Evolutionary conservation across 1,140 invertebrate species (phyloP).

Genomic region (Dinothrombium tinctorium): DNA sequence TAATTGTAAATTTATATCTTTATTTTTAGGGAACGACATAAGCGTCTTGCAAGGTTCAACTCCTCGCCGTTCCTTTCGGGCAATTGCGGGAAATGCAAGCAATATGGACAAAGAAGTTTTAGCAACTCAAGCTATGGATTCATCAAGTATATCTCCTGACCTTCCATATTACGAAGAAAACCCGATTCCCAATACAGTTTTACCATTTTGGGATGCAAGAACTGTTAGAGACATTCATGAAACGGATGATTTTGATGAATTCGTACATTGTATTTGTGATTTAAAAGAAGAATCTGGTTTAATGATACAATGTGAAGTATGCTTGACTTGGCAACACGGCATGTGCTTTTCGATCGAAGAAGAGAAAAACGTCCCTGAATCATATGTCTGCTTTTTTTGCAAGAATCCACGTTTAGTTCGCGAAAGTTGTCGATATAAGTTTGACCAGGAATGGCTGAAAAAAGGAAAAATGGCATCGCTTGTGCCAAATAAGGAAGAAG

Average conservation of each 20-base stretch:
- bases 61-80: too few relatives aligned
- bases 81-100: too few relatives aligned
- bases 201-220: slow-evolving; percentile 9
- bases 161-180: neutral
- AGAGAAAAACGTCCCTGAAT: slow-evolving; percentile 58
- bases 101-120: too few relatives aligned
- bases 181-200: slow-evolving; percentile 2
- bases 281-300: slow-evolving; percentile 66
- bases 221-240: slow-evolving; percentile 8
- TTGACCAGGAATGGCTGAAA: slow-evolving; percentile 66
- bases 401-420: slow-evolving; percentile 39
- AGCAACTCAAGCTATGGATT: too few relatives aligned
- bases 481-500: neutral
- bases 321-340: slow-evolving; percentile 81
- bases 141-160: too few relatives aligned
- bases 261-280: slow-evolving; percentile 64
- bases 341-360: slow-evolving; percentile 55
- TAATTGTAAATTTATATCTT: too few relatives aligned
- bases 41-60: too few relatives aligned
- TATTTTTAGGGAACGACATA: too few relatives aligned
- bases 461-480: slow-evolving; percentile 35
- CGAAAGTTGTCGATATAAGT: slow-evolving; percentile 41
- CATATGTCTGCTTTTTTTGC: slow-evolving; percentile 70
- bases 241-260: slow-evolving; percentile 28
- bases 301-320: slow-evolving; percentile 85